phyloP scores from a whole-genome alignment of 2,888 invertebrate species.

The Macaria liturata region DNA sequence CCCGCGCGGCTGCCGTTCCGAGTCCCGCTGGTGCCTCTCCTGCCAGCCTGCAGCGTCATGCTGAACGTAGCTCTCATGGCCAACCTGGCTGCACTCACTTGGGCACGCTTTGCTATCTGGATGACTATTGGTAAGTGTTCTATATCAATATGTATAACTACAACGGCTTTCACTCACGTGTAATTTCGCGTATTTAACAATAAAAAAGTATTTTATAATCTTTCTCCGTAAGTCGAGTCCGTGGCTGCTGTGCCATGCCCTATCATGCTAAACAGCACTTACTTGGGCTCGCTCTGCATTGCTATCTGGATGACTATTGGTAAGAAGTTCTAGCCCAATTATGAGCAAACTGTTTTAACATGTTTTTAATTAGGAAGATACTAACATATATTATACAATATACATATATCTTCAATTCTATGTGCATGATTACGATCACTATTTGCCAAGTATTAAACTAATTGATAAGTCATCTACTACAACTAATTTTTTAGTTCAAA shows the following conservation, averaged over 20 bases:
- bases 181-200: too few relatives aligned
- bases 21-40: conserved; percentile 91
- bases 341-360: too few relatives aligned
- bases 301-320: conserved; percentile 94
- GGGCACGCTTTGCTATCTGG: conserved; percentile 94
- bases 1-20: conserved; percentile 88
- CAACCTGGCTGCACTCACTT: conserved; percentile 90
- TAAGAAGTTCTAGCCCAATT: conserved; percentile 48
- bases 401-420: too few relatives aligned
- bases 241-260: conserved; percentile 90
- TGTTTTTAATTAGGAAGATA: too few relatives aligned
- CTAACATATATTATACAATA: too few relatives aligned
- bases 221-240: conserved; percentile 29
- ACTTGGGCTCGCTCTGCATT: conserved; percentile 94
- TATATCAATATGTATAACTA: too few relatives aligned
- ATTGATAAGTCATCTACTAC: too few relatives aligned
- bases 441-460: too few relatives aligned
- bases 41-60: conserved; percentile 91
- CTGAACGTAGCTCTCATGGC: conserved; percentile 93
- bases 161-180: too few relatives aligned
- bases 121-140: conserved; percentile 88
- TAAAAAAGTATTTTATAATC: too few relatives aligned
- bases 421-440: too few relatives aligned
- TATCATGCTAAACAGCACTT: conserved; percentile 89
- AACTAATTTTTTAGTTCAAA: too few relatives aligned